phyloP scores from a whole-genome alignment of 1,140 invertebrate species.

The Chlorops oryzae region DNA sequence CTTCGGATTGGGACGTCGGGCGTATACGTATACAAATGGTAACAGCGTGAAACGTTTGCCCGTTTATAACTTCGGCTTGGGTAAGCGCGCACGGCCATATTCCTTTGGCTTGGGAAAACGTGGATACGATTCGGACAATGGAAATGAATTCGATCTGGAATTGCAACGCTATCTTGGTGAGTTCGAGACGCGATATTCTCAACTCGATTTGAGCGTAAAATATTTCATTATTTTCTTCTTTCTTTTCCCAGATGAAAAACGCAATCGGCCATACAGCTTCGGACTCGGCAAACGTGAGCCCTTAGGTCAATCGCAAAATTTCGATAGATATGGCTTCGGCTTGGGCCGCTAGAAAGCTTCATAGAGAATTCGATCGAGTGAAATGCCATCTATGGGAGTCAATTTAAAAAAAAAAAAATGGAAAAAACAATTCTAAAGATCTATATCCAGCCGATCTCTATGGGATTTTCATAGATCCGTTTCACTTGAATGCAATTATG shows the following conservation, averaged over 20 bases:
- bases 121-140: slow-evolving; percentile 38
- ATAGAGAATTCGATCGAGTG: too few relatives aligned
- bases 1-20: slow-evolving; percentile 38
- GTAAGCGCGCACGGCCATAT: slow-evolving; percentile 41
- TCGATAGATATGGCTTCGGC: slow-evolving; percentile 31
- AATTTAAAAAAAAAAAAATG: too few relatives aligned
- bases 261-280: slow-evolving; percentile 22
- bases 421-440: too few relatives aligned
- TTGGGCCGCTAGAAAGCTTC: too few relatives aligned
- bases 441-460: too few relatives aligned
- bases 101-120: slow-evolving; percentile 46
- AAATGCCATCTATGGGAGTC: too few relatives aligned
- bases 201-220: neutral
- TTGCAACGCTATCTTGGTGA: neutral
- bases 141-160: slow-evolving; percentile 20
- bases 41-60: slow-evolving; percentile 42
- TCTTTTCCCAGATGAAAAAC: slow-evolving; percentile 15
- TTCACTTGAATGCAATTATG: too few relatives aligned
- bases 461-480: too few relatives aligned
- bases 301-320: slow-evolving; percentile 4
- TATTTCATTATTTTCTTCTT: neutral
- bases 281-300: slow-evolving; percentile 20
- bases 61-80: slow-evolving; percentile 44
- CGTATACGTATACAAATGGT: slow-evolving; percentile 42
- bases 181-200: neutral